These are phyloP conservation scores for Drosophila azteca DNA, from an alignment of 1,140 invertebrate genomes.

Conservation along the genomic window DNA sequence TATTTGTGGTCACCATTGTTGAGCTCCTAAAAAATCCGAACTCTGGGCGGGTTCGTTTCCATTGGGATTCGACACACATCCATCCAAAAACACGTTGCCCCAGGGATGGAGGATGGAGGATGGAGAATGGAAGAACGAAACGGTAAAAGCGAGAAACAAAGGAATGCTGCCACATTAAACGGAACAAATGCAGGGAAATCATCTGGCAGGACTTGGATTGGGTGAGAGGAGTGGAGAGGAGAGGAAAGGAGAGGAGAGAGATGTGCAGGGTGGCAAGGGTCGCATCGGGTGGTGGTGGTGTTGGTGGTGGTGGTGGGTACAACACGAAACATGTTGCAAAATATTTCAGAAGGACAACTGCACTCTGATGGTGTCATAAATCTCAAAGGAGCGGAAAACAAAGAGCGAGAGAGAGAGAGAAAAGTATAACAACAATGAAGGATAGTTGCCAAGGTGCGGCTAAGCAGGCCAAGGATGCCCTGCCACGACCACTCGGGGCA, in stretches of 20 bases:
- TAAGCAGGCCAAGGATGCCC: conserved; percentile 45
- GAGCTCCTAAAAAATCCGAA: conserved; percentile 14
- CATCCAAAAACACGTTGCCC: conserved; percentile 37
- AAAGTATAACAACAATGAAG: conserved; percentile 28
- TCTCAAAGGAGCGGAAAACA: conserved; percentile 36
- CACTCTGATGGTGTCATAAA: conserved; percentile 73
- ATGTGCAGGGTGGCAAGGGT: conserved; percentile 20
- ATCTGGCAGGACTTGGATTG: conserved; percentile 36
- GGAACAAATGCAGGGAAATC: conserved; percentile 69
- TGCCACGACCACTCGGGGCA: conserved; percentile 40
- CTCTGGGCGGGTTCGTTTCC: conserved; percentile 26
- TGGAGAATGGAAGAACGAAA: conserved; percentile 5
- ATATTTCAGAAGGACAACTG: conserved; percentile 60
- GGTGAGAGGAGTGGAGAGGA: too few species aligned
- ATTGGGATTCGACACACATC: conserved; percentile 47
- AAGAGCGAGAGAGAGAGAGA: conserved; percentile 1
- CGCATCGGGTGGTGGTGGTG: conserved; percentile 25
- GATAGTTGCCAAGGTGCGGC: conserved; percentile 41
- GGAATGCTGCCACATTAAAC: conserved; percentile 68
- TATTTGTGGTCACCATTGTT: conserved; percentile 37
- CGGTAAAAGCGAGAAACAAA: conserved; percentile 24
- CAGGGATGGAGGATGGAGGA: conserved; percentile 43
- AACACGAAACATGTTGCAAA: conserved; percentile 75
- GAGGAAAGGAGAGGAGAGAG: too few species aligned
- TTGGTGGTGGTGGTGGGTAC: conserved; percentile 51